Evolutionary conservation across 1,140 invertebrate species (phyloP), one percentile per base, ranked within the genome.

Genomic region (Formica selysi): DNA sequence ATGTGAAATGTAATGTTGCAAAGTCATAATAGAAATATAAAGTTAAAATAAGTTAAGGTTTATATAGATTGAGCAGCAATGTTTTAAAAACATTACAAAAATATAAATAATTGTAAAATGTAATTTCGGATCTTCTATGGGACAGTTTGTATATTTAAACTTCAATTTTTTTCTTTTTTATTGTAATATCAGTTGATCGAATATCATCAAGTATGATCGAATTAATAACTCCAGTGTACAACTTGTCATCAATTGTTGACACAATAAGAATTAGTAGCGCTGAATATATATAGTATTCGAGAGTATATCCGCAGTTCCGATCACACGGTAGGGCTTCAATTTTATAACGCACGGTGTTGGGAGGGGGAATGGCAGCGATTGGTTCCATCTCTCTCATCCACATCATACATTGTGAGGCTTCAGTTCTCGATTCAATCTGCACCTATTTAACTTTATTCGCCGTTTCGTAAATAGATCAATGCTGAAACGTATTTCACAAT

Each of bases 361-460:
- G 80, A 86, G 65, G 83, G 78, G 57, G 54, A 51, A 26, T 1
- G 26, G 26, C 26, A 29, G 26, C 78, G 44, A 84, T 48, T 67
- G 57, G 38, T 61, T 78, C 81, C 19, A 79, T 48, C 71, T 79
- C 79, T 8, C 38, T 44, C 32, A 57, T 54, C 61, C 62, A 65
- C 81, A 68, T 76, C 48, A 70, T 65, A 54, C 89, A 74, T 85
- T 89, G 91, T 91, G 84, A 54, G 91, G 91, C 90, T 92, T 92
- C 91, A 74, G 81, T 86, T 91, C 86, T 92, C 90, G 62, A 90
- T 87, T 92, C 90, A 92, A 92, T 92, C 91, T 92, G 85, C 87
- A 88, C 76, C 89, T 92, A 90, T 87, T 92, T 92, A 91, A 91
- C 90, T 90, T 90, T 92, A 89, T 91, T 92, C 80, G 74, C 64